These are phyloP conservation scores for Oryzias curvinotus DNA, from an alignment of 2,113 vertebrate genomes.

Conservation along the genomic window DNA sequence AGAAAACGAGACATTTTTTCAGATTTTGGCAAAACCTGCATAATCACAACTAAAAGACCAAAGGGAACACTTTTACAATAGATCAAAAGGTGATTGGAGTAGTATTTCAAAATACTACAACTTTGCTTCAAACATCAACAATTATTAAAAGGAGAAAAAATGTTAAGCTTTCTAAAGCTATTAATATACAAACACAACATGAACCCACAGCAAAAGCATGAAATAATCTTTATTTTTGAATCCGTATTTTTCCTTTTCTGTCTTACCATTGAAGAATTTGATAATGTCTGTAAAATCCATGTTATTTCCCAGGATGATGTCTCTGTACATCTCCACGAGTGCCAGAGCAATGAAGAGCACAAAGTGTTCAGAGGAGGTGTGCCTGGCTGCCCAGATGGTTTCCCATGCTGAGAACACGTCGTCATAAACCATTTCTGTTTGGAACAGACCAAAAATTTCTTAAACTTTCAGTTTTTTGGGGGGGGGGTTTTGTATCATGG, in stretches of 20 bases:
- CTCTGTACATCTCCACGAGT: conserved; percentile 92
- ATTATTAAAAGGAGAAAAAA: too few relatives aligned
- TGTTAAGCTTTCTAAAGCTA: too few relatives aligned
- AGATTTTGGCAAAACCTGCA: too few relatives aligned
- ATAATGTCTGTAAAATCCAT: conserved; percentile 99
- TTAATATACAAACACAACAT: too few relatives aligned
- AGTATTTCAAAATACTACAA: too few relatives aligned
- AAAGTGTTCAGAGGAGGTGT: conserved; percentile 90
- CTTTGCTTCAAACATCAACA: too few relatives aligned
- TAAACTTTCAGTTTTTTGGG: not conserved
- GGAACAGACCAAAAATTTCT: not conserved
- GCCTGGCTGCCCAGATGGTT: conserved; percentile 93
- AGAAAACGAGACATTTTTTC: too few relatives aligned
- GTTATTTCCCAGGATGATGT: conserved; percentile 98
- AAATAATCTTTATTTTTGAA: not conserved
- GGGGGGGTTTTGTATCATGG: too few relatives aligned
- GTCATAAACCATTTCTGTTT: conserved; percentile 91
- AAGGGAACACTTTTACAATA: too few relatives aligned
- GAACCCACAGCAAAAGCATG: too few relatives aligned
- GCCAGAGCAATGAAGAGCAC: conserved; percentile 96
- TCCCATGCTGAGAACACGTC: conserved; percentile 97
- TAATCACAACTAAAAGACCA: too few relatives aligned
- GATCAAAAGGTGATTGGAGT: too few relatives aligned
- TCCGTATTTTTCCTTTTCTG: not conserved
- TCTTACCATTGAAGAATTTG: conserved; percentile 97